Evolutionary conservation across 1,140 invertebrate genomes (phyloP), one percentile per base, ranked within the genome.

Genomic region (Drosophila ficusphila): DNA sequence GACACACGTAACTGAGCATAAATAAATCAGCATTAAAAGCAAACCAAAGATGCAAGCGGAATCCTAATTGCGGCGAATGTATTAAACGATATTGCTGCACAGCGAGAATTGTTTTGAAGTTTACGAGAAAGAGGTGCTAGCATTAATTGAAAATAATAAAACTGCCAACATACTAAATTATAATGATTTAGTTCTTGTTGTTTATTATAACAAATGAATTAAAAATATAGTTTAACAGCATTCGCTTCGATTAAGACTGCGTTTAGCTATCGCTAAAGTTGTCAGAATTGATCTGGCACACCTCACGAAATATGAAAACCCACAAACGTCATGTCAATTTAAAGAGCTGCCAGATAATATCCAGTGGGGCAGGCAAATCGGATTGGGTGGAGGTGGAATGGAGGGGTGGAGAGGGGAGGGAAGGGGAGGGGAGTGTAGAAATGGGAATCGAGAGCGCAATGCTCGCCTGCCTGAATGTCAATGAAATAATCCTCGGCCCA

Each of bases 21-120:
- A 68, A 68, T 67, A 68, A 68, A 67, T 68, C 62, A 67, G 64
- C 46, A 67, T 68, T 68, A 52, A 67, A 67, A 65, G 67, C 64
- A 67, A 67, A 68, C 44, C 61, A 41, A 52, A 52, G 60, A 27
- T 52, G 36, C 36, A 51, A 52, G 27, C 41, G 36, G 36, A 67
- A 52, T 68, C 61, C 42, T 67, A 67, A 68, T 68, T 68, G 64
- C 64, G 34, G 33, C 27, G 19, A 16, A 19, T 16, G 21, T 27
- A 19, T 33, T 41, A 60, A 65, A 65, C 58, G 42, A 64, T 39
- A 19, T 8, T 12, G 9, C 9, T 27, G 21, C 29, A 62, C 54
- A 6, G 27, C 0, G 4, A 42, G 23, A 56, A 58, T 34, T 3
- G 1, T 8, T 19, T 39, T 31, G 29, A 31, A 3, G 2, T 23